These are phyloP conservation scores for Silurus glanis DNA, from an alignment of 2,113 vertebrate species.

Conservation along the genomic window DNA sequence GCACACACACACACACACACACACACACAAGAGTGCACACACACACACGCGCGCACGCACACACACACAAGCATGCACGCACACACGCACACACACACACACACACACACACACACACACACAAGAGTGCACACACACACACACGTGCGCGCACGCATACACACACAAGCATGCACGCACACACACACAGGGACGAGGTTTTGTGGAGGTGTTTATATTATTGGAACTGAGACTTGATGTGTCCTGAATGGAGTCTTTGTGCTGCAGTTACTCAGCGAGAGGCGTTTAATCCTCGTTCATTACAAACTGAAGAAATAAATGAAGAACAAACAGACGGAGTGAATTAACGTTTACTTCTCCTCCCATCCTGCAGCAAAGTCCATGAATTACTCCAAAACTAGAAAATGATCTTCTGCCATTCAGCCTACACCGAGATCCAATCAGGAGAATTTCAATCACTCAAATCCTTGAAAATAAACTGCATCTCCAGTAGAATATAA, in stretches of 20 bases:
- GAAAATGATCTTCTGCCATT: not conserved
- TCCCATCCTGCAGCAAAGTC: not conserved
- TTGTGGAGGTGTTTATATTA: not conserved
- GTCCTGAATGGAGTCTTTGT: slow-evolving; percentile 15
- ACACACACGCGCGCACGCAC: too few relatives aligned
- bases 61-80: not conserved
- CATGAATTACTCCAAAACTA: not conserved
- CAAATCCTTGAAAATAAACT: too few relatives aligned
- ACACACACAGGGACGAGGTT: not conserved
- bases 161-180: not conserved
- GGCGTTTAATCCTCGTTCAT: not conserved
- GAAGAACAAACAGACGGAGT: slow-evolving; percentile 7
- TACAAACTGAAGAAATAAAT: not conserved
- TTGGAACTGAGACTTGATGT: not conserved
- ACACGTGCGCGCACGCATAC: not conserved
- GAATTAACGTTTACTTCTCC: not conserved
- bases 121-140: not conserved
- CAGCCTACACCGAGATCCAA: not conserved
- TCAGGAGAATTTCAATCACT: too few relatives aligned
- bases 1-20: too few relatives aligned
- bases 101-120: not conserved
- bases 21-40: too few relatives aligned
- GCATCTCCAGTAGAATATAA: too few relatives aligned
- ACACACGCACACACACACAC: not conserved
- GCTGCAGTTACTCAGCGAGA: not conserved